Evolutionary conservation across 1,140 invertebrate species (phyloP).

Genomic region (Ericerus pela): DNA sequence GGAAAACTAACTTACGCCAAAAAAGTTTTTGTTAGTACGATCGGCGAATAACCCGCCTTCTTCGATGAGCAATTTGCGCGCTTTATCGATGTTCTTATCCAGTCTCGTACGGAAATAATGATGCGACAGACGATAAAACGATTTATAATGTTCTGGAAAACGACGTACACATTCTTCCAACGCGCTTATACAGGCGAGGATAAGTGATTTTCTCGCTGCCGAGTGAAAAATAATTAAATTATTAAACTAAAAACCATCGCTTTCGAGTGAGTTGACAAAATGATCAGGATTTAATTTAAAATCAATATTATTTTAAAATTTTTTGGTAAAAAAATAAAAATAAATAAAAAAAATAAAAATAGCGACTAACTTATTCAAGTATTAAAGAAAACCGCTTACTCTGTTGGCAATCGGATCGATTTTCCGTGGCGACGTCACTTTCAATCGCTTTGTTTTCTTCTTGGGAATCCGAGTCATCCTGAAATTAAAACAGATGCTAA

Average conservation of each 20-base stretch:
- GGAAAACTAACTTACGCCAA: conserved; percentile 51
- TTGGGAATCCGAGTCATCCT: too few species aligned
- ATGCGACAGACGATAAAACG: conserved; percentile 70
- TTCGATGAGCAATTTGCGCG: conserved; percentile 53
- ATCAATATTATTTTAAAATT: too few species aligned
- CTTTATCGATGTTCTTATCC: conserved; percentile 48
- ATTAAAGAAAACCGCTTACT: too few species aligned
- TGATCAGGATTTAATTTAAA: too few species aligned
- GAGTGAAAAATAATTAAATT: neutral
- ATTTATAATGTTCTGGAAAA: conserved; percentile 86
- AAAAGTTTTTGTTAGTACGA: conserved; percentile 71
- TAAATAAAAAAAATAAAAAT: too few species aligned
- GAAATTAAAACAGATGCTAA: too few species aligned
- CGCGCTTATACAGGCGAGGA: conserved; percentile 49
- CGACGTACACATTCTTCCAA: conserved; percentile 68
- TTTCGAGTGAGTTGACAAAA: too few species aligned
- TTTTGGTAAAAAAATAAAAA: neutral
- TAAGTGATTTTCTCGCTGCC: conserved; percentile 34
- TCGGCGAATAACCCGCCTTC: conserved; percentile 69
- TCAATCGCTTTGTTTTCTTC: too few species aligned
- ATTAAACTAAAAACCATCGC: conserved; percentile 7
- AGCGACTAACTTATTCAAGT: too few species aligned
- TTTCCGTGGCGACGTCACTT: too few species aligned
- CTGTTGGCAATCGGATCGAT: too few species aligned
- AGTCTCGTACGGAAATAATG: conserved; percentile 61